Conservation (phyloP, 2,797 vertebrate genomes). For the Mormyrus hasselquistii region DNA sequence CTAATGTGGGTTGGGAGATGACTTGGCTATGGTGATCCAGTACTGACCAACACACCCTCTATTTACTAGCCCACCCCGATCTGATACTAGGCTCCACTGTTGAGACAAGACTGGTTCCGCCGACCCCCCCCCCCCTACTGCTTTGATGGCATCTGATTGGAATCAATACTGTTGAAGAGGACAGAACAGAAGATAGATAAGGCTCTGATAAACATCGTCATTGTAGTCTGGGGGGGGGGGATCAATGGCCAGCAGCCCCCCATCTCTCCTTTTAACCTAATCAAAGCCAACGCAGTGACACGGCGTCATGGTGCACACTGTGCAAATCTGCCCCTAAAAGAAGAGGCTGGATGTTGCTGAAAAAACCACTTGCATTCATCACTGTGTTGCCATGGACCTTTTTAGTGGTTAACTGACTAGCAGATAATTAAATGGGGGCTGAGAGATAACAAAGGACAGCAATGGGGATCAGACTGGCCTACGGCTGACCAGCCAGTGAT, state of each 20-base stretch:
- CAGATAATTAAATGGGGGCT: not conserved
- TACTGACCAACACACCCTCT: not conserved
- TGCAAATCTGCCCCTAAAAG: not conserved
- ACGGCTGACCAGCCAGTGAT: constrained; percentile 49
- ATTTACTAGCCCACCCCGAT: constrained; percentile 17
- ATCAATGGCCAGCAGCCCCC: constrained; percentile 11
- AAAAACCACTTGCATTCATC: not conserved
- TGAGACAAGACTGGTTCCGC: constrained; percentile 46
- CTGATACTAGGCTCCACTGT: constrained; percentile 41
- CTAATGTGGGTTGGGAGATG: not conserved
- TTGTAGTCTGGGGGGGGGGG: constrained; percentile 56
- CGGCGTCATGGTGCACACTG: not conserved
- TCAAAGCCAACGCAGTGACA: constrained; percentile 12
- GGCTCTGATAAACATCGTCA: constrained; percentile 50
- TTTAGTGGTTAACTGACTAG: not conserved
- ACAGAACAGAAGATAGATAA: constrained; percentile 42
- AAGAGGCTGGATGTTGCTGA: not conserved
- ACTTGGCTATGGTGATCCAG: not conserved
- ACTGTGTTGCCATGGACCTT: not conserved
- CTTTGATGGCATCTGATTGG: constrained; percentile 59
- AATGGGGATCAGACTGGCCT: not conserved
- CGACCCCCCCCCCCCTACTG: constrained; percentile 43
- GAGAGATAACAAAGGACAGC: not conserved
- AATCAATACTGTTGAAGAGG: constrained; percentile 45
- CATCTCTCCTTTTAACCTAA: constrained; percentile 22